Conservation (phyloP, 2,113 vertebrate genomes). For the Uropsilus gracilis region DNA sequence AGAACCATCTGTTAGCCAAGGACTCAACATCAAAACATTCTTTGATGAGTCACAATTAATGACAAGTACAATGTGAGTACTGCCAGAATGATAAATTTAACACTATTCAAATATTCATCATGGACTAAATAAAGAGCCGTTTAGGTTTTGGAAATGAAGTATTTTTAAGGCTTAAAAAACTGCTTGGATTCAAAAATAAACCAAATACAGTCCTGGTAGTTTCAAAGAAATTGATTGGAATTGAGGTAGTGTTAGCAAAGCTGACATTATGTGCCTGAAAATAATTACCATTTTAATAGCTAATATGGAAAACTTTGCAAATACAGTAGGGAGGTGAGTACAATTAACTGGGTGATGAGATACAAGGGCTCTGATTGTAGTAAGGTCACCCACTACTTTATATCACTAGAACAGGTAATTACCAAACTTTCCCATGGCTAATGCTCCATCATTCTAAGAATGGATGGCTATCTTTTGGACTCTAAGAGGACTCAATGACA, state of each 20-base stretch:
- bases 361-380: not conserved
- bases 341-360: not conserved
- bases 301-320: not conserved
- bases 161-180: conserved; percentile 67
- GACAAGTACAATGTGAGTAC: conserved; percentile 60
- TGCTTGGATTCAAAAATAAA: conserved; percentile 68
- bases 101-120: conserved; percentile 80
- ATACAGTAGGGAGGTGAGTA: not conserved
- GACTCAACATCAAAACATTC: conserved; percentile 71
- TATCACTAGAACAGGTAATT: not conserved
- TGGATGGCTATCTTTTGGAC: not conserved
- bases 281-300: conserved; percentile 44
- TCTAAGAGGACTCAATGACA: not conserved
- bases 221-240: conserved; percentile 55
- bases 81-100: conserved; percentile 75
- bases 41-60: conserved; percentile 74
- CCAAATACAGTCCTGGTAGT: not conserved
- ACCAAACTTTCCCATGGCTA: not conserved
- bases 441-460: not conserved
- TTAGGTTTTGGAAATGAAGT: conserved; percentile 63
- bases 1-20: conserved; percentile 74
- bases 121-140: conserved; percentile 67
- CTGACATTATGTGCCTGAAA: conserved; percentile 37
- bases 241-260: conserved; percentile 17
- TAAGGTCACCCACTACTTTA: not conserved